Evolutionary conservation across 2,888 invertebrate species (phyloP).

Genomic region (Tridacna gigas): DNA sequence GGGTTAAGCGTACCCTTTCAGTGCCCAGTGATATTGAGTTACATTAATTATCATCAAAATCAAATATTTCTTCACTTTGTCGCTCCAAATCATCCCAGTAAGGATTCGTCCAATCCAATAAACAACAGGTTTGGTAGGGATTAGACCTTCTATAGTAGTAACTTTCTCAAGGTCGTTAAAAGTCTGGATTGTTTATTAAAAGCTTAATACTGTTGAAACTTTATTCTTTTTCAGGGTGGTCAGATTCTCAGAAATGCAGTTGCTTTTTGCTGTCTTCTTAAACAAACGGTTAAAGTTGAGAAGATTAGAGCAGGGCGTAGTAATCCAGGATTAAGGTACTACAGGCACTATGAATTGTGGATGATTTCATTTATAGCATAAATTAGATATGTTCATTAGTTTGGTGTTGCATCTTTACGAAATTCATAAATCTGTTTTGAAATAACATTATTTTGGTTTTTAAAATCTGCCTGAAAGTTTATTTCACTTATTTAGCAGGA

Average conservation of each 20-base stretch:
- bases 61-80: not conserved
- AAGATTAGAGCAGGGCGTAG: constrained; percentile 93
- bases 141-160: not conserved
- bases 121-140: not conserved
- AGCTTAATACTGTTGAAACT: not conserved
- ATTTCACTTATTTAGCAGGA: too few species aligned
- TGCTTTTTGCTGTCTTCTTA: constrained; percentile 91
- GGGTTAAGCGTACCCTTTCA: too few species aligned
- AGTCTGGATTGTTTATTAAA: not conserved
- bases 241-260: constrained; percentile 94
- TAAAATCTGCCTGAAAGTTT: too few species aligned
- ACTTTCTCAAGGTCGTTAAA: not conserved
- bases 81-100: too few species aligned
- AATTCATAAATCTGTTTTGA: not conserved
- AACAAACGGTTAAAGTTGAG: constrained; percentile 89
- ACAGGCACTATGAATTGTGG: not conserved
- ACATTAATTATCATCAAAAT: not conserved
- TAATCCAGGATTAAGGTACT: constrained; percentile 90
- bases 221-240: constrained; percentile 89
- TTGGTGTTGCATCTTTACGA: not conserved
- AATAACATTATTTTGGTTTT: too few species aligned
- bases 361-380: not conserved
- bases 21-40: too few species aligned
- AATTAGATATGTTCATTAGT: not conserved
- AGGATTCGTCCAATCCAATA: not conserved